Conservation (phyloP, 2,888 invertebrate genomes). For the Drepanosiphum platanoidis region DNA sequence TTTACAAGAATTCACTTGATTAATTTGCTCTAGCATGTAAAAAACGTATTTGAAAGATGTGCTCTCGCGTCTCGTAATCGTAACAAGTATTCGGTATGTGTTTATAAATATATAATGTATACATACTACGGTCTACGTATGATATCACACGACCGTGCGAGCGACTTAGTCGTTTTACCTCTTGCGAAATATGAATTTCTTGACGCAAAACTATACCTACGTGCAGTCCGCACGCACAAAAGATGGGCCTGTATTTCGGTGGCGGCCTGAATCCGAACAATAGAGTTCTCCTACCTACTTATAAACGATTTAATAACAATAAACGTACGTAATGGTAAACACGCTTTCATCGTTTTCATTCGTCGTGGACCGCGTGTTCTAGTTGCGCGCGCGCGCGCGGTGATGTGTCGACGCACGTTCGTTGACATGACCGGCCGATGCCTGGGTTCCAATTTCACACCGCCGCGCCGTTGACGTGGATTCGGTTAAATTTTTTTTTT, state of each 20-base stretch:
- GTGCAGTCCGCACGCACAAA: neutral
- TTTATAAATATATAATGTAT: neutral
- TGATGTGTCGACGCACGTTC: neutral
- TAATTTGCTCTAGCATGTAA: neutral
- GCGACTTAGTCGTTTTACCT: neutral
- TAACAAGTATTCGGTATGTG: slow-evolving; percentile 7
- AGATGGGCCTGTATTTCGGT: neutral
- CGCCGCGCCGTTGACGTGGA: neutral
- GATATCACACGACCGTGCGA: neutral
- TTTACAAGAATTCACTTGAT: slow-evolving; percentile 3
- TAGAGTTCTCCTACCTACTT: neutral
- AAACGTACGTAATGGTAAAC: neutral
- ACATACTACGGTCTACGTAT: neutral
- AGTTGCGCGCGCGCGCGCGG: neutral
- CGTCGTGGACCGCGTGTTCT: neutral
- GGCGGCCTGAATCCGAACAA: slow-evolving; percentile 4
- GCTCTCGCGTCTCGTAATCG: neutral
- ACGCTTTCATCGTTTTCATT: neutral
- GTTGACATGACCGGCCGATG: neutral
- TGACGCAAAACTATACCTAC: neutral
- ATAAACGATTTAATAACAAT: neutral
- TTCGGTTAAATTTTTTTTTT: slow-evolving; percentile 30
- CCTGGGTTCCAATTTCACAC: slow-evolving; percentile 27
- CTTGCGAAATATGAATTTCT: slow-evolving; percentile 34
- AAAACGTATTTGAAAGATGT: slow-evolving; percentile 13